Percentiles rank a stretch among this genome's conserved stretches.
These are phyloP conservation scores for Sebastes diploproa DNA, from an alignment of 2,797 vertebrate genomes.

Conservation along the genomic window DNA sequence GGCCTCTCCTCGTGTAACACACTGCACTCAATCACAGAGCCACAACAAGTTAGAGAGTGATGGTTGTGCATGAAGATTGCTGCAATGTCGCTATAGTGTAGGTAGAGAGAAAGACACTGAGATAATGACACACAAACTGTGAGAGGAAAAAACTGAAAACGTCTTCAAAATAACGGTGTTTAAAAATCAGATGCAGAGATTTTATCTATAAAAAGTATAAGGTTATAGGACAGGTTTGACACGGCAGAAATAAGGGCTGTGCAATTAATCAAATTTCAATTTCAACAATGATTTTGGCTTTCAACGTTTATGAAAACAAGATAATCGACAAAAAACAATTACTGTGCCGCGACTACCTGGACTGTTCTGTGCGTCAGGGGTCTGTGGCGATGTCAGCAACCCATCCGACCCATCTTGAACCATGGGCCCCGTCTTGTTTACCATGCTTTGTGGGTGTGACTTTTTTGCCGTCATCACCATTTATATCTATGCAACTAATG, in stretches of 20 bases:
- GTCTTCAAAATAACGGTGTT: background rate
- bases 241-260: background rate
- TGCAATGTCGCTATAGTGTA: background rate
- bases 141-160: background rate
- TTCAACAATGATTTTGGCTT: no score
- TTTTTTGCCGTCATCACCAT: no score
- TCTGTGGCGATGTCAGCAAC: no score
- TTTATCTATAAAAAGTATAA: background rate
- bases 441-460: no score
- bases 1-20: background rate
- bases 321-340: background rate
- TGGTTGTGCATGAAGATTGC: background rate
- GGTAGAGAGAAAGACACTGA: background rate
- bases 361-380: no score
- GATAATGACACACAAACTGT: background rate
- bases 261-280: background rate
- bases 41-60: conserved; percentile 3
- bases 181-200: background rate
- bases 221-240: background rate
- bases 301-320: background rate
- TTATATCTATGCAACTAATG: no score
- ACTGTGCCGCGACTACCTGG: background rate
- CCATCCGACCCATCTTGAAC: no score
- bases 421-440: no score
- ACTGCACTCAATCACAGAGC: conserved; percentile 29